Percentiles rank a stretch among this genome's conserved stretches.
These are phyloP conservation scores for Oncorhynchus clarkii DNA, from an alignment of 2,113 vertebrate species.

Conservation along the genomic window DNA sequence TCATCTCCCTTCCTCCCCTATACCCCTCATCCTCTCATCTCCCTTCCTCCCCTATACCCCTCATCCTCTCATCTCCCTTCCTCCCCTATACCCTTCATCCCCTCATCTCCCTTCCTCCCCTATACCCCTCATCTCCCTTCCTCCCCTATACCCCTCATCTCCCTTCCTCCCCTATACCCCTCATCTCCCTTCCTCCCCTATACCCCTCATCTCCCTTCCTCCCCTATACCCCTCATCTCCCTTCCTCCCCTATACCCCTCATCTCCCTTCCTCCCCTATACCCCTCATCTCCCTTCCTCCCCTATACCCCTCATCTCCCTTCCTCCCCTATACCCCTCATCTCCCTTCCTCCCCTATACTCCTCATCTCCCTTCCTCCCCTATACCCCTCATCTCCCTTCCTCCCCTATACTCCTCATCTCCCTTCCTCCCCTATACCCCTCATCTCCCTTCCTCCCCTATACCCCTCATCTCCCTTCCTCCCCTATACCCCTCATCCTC, in stretches of 20 bases:
- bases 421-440: background rate
- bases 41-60: background rate
- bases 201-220: background rate
- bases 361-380: conserved; percentile 31
- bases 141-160: background rate
- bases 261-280: conserved; percentile 2
- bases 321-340: no score
- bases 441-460: background rate
- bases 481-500: no score
- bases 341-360: background rate
- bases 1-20: background rate
- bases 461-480: background rate
- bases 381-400: background rate
- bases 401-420: background rate
- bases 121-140: background rate
- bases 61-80: background rate
- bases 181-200: conserved; percentile 2
- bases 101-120: background rate
- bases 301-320: background rate
- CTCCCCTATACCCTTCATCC: no score
- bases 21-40: background rate
- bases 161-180: background rate
- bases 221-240: background rate
- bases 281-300: background rate
- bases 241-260: background rate